Conservation (phyloP, 2,113 vertebrate species). For the Romanogobio albipinnatus region DNA sequence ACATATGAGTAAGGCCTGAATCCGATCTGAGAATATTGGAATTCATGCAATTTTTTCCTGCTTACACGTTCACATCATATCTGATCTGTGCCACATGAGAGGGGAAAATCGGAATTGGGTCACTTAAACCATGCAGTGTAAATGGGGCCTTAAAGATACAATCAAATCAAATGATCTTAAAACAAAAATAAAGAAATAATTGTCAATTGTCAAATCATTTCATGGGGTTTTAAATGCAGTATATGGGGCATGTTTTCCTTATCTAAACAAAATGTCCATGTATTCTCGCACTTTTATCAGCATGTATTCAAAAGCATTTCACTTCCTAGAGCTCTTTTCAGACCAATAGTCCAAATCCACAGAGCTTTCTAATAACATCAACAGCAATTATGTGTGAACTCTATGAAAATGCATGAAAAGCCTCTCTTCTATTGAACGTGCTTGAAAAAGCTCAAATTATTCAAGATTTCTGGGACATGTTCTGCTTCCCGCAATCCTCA, state of each 20-base stretch:
- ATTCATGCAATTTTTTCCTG: too few species aligned
- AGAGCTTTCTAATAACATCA: background rate
- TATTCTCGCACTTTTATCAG: background rate
- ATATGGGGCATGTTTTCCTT: background rate
- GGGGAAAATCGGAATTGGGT: too few species aligned
- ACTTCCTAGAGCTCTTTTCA: conserved; percentile 1
- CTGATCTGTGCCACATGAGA: too few species aligned
- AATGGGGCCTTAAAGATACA: background rate
- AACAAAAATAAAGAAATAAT: background rate
- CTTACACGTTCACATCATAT: too few species aligned
- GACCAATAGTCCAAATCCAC: background rate
- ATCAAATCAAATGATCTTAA: background rate
- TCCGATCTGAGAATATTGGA: too few species aligned
- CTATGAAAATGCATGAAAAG: background rate
- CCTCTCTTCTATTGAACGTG: background rate
- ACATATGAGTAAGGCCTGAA: too few species aligned
- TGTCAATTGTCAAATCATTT: background rate
- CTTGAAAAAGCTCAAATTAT: conserved; percentile 10
- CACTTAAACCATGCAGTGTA: too few species aligned
- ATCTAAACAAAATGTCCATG: background rate
- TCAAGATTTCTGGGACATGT: conserved; percentile 16
- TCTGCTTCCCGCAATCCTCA: conserved; percentile 21
- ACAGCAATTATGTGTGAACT: background rate
- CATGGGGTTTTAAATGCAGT: background rate
- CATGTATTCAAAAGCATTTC: background rate